Evolutionary conservation across 2,888 invertebrate species (phyloP), one percentile per base, ranked within the genome.

Genomic region (Acrocera orbiculus): DNA sequence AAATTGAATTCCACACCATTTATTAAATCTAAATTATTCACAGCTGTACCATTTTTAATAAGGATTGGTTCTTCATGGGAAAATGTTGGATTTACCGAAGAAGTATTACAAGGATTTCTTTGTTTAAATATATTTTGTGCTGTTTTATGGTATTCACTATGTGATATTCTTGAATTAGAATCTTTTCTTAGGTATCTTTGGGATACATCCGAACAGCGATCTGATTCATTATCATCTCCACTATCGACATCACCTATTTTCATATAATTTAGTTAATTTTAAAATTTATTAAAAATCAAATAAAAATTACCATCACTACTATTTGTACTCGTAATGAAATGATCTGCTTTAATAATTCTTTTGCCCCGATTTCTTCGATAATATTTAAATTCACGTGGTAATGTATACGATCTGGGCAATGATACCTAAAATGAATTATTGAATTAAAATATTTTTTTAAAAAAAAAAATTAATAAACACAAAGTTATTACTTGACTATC

Each of bases 371-470:
- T 65, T 41, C 74, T 61, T 22, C 77, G 60, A 63, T 77, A 77
- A 62, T 82, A 85, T 48, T 81, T 78, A 60, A 85, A 85, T 61
- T 85, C 82, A 11, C 83, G 69, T 2, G 85, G 85, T 31, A 86
- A 61, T 1, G 85, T 86, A 54, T 85, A 85, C 17, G 82, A 83
- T 15, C 85, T 69, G 1, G 86, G 85, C 34, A 85, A 61, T 3
- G 83, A 83, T 44, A 85, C 70, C 69, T 83, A 71, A 46, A 39
- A 39, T 13, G n/a, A n/a, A n/a, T n/a, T n/a, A n/a, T n/a, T n/a
- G 4, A 22, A 32, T 27, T n/a, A 16, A 33, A 30, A 15, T 19
- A 10, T 32, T 8, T 20, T 17, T n/a, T n/a, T n/a, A n/a, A n/a
- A n/a, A n/a, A n/a, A n/a, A n/a, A 25, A 14, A 27, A 17, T 16